Conservation (phyloP, 2,797 vertebrate genomes). For the Schizothorax lantsangensis region DNA sequence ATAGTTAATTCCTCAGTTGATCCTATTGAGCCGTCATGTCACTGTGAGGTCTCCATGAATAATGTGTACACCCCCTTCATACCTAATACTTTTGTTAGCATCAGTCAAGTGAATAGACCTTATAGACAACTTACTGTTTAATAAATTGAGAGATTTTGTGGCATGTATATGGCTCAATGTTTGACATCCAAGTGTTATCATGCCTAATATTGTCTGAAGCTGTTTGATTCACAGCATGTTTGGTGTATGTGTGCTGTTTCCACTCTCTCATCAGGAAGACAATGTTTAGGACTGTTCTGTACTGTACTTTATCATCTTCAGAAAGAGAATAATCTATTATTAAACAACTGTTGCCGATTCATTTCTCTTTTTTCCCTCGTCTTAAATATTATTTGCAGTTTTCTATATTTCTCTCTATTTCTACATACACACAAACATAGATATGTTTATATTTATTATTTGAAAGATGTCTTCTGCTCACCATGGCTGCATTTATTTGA, state of each 20-base stretch:
- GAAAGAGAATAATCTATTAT: slow-evolving; percentile 37
- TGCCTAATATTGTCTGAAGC: slow-evolving; percentile 41
- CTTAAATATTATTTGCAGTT: neutral
- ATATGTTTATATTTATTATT: neutral
- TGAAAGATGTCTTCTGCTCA: neutral
- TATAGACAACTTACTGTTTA: neutral
- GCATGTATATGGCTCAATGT: slow-evolving; percentile 42
- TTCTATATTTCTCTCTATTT: neutral
- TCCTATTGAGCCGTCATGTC: slow-evolving; percentile 6
- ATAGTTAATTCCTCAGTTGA: neutral
- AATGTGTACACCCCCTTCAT: neutral
- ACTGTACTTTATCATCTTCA: neutral
- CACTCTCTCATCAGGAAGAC: slow-evolving; percentile 12
- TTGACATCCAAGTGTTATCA: slow-evolving; percentile 31
- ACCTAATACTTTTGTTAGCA: slow-evolving; percentile 3
- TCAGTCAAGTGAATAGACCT: slow-evolving; percentile 37
- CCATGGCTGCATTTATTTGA: neutral
- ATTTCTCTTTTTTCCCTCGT: neutral
- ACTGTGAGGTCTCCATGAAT: slow-evolving; percentile 39
- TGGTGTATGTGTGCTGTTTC: slow-evolving; percentile 24
- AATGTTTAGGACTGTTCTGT: slow-evolving; percentile 30
- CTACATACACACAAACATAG: no score
- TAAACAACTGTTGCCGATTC: neutral
- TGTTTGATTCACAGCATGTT: slow-evolving; percentile 48
- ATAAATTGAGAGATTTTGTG: slow-evolving; percentile 22